phyloP scores from a whole-genome alignment of 2,888 invertebrate species.

The Epistrophella euchroma region DNA sequence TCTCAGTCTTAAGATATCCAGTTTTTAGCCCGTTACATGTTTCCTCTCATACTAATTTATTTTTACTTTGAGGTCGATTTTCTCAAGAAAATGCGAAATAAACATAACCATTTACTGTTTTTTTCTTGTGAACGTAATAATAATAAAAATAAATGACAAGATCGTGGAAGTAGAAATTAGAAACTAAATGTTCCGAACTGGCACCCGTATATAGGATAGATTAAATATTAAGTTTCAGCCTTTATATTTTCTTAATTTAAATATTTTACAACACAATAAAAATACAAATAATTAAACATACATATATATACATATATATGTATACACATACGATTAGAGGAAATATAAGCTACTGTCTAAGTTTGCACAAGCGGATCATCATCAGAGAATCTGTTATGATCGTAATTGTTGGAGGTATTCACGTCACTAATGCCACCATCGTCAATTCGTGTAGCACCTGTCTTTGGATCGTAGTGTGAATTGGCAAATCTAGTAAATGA shows the following conservation, averaged over 20 bases:
- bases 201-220: neutral
- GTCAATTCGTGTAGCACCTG: conserved; percentile 93
- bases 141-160: too few species aligned
- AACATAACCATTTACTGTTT: too few species aligned
- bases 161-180: too few species aligned
- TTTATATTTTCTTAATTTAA: conserved; percentile 69
- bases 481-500: conserved; percentile 93
- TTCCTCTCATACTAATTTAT: too few species aligned
- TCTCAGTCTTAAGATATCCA: too few species aligned
- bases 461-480: conserved; percentile 93
- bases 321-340: conserved; percentile 28
- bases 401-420: conserved; percentile 94
- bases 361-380: conserved; percentile 93
- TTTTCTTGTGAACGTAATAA: too few species aligned
- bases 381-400: conserved; percentile 94
- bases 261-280: conserved; percentile 69
- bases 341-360: conserved; percentile 30
- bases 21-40: too few species aligned
- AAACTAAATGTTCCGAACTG: neutral
- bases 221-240: conserved; percentile 59
- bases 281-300: conserved; percentile 55
- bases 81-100: too few species aligned
- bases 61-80: too few species aligned
- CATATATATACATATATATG: conserved; percentile 45
- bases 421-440: conserved; percentile 88